phyloP scores from a whole-genome alignment of 2,113 vertebrate species.

The Scomber scombrus region DNA sequence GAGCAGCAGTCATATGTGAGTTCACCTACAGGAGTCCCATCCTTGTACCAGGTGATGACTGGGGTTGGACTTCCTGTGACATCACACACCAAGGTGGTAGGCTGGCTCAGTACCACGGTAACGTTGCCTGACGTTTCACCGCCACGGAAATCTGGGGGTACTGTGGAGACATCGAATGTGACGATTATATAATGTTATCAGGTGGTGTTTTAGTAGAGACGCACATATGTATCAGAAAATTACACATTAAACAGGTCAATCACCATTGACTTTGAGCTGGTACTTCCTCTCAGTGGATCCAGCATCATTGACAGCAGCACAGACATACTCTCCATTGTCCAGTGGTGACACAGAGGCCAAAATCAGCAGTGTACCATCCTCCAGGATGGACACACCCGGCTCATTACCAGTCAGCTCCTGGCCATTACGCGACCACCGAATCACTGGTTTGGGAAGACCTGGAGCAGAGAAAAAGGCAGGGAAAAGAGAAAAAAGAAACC shows the following conservation, averaged over 20 bases:
- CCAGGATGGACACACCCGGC: slow-evolving; percentile 90
- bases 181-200: neutral
- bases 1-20: neutral
- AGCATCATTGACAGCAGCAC: slow-evolving; percentile 92
- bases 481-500: neutral
- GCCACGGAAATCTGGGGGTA: slow-evolving; percentile 91
- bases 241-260: neutral
- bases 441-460: slow-evolving; percentile 93
- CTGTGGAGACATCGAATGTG: slow-evolving; percentile 75
- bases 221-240: neutral
- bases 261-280: slow-evolving; percentile 95
- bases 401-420: slow-evolving; percentile 90
- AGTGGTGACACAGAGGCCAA: slow-evolving; percentile 89
- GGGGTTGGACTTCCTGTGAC: slow-evolving; percentile 91
- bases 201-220: neutral
- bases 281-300: slow-evolving; percentile 95
- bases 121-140: slow-evolving; percentile 85
- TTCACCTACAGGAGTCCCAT: slow-evolving; percentile 87
- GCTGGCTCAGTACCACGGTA: slow-evolving; percentile 89
- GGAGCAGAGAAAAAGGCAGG: neutral
- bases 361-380: slow-evolving; percentile 89
- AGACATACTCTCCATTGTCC: slow-evolving; percentile 93
- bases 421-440: slow-evolving; percentile 93
- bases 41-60: slow-evolving; percentile 92
- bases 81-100: slow-evolving; percentile 90